Evolutionary conservation across 2,888 invertebrate genomes (phyloP), one percentile per base, ranked within the genome.

Genomic region (Tetragnatha montana): DNA sequence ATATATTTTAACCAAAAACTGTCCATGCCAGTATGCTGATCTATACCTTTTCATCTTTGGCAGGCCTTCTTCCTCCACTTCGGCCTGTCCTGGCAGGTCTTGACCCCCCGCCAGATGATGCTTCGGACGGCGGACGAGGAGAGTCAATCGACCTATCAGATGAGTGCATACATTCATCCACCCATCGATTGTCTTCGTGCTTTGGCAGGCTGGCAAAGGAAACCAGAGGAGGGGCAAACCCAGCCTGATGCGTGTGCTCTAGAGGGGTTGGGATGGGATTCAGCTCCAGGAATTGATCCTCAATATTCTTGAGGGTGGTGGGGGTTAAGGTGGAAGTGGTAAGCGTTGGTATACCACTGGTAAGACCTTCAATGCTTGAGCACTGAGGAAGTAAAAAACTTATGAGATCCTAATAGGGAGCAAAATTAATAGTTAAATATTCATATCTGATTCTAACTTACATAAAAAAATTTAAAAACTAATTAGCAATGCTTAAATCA

Each of bases 261-360:
- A 92, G 83, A 1, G 92, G 92, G 91, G 95, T 95, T 68, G 93
- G 93, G 92, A 96, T 95, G 14, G 91, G 92, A 94, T 96, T 96
- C 93, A 97, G 94, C 94, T 98, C 97, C 93, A 97, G 96, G 94
- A 98, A 97, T 0, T 97, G 96, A 93, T 98, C 97, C 94, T 98
- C 98, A 94, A 98, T 97, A 94, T 96, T 94, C 93, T 97, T 96
- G 93, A 98, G 94, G 92, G 98, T 98, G 78, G 98, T 98, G 91
- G 98, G 98, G 92, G 98, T 98, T 93, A 98, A 95, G 93, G 97
- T 98, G 92, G 98, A 96, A 93, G 98, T 98, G 92, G 98, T 98
- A 94, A 97, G 95, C 90, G 98, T 98, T 85, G 97, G 97, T 93
- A 91, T 91, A 35, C 91, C 91, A 80, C 87, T 88, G 74, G 91